These are phyloP conservation scores for Adelges cooleyi DNA, from an alignment of 1,140 invertebrate genomes.

Conservation along the genomic window DNA sequence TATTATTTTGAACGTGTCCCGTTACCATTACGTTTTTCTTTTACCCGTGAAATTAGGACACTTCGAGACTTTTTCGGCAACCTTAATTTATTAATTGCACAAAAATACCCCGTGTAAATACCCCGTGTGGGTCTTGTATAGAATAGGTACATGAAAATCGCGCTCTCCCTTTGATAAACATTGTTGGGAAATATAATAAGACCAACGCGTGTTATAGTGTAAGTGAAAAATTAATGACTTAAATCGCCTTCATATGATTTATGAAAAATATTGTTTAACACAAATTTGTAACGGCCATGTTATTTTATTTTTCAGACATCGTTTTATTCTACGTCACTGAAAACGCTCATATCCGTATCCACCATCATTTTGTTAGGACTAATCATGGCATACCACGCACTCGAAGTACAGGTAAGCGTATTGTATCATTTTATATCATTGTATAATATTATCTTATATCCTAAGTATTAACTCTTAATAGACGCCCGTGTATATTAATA, in stretches of 20 bases:
- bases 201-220: background rate
- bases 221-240: background rate
- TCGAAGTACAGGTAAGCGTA: conserved; percentile 99
- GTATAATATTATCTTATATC: no score
- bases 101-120: no score
- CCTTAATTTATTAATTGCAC: no score
- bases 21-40: no score
- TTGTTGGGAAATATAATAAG: background rate
- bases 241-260: background rate
- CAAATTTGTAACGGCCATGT: conserved; percentile 23
- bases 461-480: no score
- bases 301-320: conserved; percentile 64
- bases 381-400: conserved; percentile 97
- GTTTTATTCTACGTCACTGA: conserved; percentile 90
- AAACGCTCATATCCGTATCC: conserved; percentile 96
- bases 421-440: no score
- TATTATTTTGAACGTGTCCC: no score
- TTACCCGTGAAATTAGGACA: no score
- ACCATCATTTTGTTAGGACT: conserved; percentile 96
- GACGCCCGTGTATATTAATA: no score
- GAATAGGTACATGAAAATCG: no score
- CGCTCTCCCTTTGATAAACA: background rate
- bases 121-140: no score
- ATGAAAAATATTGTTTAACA: background rate
- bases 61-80: no score